These are phyloP conservation scores for Drosophila nigromelanica DNA, from an alignment of 1,140 invertebrate genomes.

Conservation along the genomic window DNA sequence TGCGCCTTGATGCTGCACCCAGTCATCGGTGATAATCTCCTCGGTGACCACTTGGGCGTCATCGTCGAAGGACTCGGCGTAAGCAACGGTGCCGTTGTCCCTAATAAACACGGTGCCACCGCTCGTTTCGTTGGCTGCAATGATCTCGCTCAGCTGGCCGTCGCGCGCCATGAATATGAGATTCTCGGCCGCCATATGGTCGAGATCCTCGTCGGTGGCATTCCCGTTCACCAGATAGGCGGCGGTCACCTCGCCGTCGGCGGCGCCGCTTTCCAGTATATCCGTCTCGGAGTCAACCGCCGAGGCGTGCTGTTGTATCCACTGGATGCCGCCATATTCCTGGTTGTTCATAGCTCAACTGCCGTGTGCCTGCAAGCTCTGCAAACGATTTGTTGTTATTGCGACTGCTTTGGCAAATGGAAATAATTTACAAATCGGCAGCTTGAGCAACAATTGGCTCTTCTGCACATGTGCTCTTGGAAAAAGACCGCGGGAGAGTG, in stretches of 20 bases:
- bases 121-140: conserved; percentile 74
- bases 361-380: conserved; percentile 36
- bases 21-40: conserved; percentile 91
- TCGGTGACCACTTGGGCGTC: conserved; percentile 86
- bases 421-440: conserved; percentile 21
- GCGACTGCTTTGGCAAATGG: conserved; percentile 19
- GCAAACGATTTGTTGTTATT: conserved; percentile 28
- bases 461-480: conserved; percentile 64
- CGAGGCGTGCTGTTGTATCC: conserved; percentile 74
- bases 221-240: conserved; percentile 41
- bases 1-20: conserved; percentile 88
- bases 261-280: conserved; percentile 47
- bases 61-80: conserved; percentile 83
- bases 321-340: conserved; percentile 75
- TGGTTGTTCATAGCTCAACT: conserved; percentile 71
- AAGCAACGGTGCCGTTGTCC: conserved; percentile 84
- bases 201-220: conserved; percentile 69
- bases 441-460: conserved; percentile 66
- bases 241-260: conserved; percentile 38
- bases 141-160: conserved; percentile 73
- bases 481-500: conserved; percentile 46
- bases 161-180: conserved; percentile 86
- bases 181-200: conserved; percentile 87
- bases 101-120: conserved; percentile 83
- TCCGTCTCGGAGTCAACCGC: conserved; percentile 60